Evolutionary conservation across 2,113 vertebrate genomes (phyloP).

Genomic region (Arizona elegans): DNA sequence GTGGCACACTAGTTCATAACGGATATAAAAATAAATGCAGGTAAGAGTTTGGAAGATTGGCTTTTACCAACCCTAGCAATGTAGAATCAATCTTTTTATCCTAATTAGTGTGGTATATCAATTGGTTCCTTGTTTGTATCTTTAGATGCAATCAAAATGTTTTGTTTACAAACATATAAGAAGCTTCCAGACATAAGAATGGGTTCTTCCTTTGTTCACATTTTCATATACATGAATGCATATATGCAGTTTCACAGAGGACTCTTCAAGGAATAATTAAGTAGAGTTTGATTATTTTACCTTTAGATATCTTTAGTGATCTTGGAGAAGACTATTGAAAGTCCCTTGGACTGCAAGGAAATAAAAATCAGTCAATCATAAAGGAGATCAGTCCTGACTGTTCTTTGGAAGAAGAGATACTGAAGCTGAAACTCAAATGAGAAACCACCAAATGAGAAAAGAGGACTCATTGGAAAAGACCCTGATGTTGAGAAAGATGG

Average conservation of each 20-base stretch:
- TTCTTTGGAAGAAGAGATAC: not conserved
- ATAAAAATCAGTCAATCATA: not conserved
- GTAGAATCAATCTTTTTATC: not conserved
- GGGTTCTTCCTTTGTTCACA: not conserved
- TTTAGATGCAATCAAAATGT: not conserved
- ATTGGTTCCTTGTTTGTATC: not conserved
- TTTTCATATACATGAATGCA: not conserved
- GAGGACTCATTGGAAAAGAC: not conserved
- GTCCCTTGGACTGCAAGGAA: not conserved
- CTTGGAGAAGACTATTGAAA: not conserved
- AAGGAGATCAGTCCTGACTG: not conserved
- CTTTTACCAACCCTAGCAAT: conserved; percentile 6
- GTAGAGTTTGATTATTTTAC: not conserved
- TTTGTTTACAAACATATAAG: not conserved
- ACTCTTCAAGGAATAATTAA: not conserved
- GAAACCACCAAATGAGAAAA: not conserved
- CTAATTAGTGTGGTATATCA: not conserved
- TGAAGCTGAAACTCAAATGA: not conserved
- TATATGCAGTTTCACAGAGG: not conserved
- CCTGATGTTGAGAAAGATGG: not conserved
- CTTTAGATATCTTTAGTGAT: not conserved
- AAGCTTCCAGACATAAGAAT: not conserved
- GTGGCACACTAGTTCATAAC: not conserved
- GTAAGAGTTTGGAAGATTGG: not conserved
- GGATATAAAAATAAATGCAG: conserved; percentile 23